Conservation (phyloP, 2,888 invertebrate genomes). For the Amphipyra berbera region DNA sequence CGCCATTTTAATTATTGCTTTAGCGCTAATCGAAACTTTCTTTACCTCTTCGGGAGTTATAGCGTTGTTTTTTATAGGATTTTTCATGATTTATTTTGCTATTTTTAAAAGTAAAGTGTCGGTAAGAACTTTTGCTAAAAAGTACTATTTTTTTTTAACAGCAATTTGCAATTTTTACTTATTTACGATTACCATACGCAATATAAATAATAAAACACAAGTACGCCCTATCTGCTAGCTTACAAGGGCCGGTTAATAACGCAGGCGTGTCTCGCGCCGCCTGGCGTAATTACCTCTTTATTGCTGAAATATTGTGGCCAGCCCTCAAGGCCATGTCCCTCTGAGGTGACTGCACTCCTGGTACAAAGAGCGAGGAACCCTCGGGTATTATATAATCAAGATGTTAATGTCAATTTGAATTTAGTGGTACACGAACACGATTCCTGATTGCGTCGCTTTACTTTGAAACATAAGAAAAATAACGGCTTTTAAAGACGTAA, state of each 20-base stretch:
- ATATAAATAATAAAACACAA: slow-evolving; percentile 4
- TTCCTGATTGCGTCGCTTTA: slow-evolving; percentile 2
- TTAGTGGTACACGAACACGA: slow-evolving; percentile 16
- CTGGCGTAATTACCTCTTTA: slow-evolving; percentile 61
- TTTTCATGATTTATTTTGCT: too few species aligned
- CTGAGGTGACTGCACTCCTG: slow-evolving; percentile 51
- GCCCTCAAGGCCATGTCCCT: slow-evolving; percentile 38
- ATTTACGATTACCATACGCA: background rate
- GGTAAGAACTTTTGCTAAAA: background rate
- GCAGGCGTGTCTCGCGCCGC: slow-evolving; percentile 39
- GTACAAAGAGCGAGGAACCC: slow-evolving; percentile 41
- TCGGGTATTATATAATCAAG: slow-evolving; percentile 40
- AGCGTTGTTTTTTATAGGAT: too few species aligned
- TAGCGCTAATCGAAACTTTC: too few species aligned
- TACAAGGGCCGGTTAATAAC: slow-evolving; percentile 45
- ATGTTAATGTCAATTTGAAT: slow-evolving; percentile 37
- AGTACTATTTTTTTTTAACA: background rate
- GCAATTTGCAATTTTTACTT: background rate
- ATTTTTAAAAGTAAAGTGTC: too few species aligned
- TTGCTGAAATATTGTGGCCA: slow-evolving; percentile 61
- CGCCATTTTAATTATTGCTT: too few species aligned
- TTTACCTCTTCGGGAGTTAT: too few species aligned
- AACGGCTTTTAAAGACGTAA: background rate
- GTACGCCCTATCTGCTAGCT: slow-evolving; percentile 29
- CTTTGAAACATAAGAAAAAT: background rate